These are phyloP conservation scores for Drosophila repleta DNA, from an alignment of 1,140 invertebrate species.

Conservation along the genomic window DNA sequence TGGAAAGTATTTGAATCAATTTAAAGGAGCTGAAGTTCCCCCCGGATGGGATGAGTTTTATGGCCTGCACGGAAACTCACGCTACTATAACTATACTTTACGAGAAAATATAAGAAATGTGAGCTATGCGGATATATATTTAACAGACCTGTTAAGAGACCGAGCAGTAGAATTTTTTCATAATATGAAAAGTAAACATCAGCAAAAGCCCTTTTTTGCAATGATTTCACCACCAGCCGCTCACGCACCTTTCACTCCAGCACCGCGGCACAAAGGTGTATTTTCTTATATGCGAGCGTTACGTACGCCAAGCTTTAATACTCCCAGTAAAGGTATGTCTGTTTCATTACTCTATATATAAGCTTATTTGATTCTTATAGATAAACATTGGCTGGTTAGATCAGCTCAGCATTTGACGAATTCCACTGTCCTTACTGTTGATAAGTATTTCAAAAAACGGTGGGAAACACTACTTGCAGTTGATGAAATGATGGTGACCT, in stretches of 20 bases:
- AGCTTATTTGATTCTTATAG: conserved; percentile 77
- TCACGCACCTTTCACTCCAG: conserved; percentile 93
- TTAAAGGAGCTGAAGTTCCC: conserved; percentile 89
- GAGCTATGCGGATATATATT: conserved; percentile 88
- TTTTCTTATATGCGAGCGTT: conserved; percentile 87
- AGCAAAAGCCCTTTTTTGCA: conserved; percentile 90
- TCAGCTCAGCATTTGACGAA: conserved; percentile 87
- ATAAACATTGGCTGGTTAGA: conserved; percentile 92
- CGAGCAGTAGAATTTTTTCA: conserved; percentile 87
- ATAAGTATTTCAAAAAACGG: conserved; percentile 88
- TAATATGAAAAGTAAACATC: conserved; percentile 6
- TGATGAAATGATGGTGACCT: conserved; percentile 91
- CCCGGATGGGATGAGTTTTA: conserved; percentile 93
- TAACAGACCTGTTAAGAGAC: conserved; percentile 91
- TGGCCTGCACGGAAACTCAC: conserved; percentile 92
- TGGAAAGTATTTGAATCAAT: conserved; percentile 95
- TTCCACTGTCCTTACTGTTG: conserved; percentile 86
- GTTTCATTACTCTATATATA: background rate
- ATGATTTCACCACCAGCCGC: conserved; percentile 92
- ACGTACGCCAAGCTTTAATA: conserved; percentile 90
- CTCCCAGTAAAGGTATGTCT: conserved; percentile 54
- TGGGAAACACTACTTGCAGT: conserved; percentile 93
- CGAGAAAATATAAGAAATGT: conserved; percentile 90
- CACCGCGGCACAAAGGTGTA: conserved; percentile 87
- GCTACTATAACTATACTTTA: conserved; percentile 94